These are phyloP conservation scores for Odobenus rosmarus DNA, from an alignment of 2,113 vertebrate species.

Conservation along the genomic window DNA sequence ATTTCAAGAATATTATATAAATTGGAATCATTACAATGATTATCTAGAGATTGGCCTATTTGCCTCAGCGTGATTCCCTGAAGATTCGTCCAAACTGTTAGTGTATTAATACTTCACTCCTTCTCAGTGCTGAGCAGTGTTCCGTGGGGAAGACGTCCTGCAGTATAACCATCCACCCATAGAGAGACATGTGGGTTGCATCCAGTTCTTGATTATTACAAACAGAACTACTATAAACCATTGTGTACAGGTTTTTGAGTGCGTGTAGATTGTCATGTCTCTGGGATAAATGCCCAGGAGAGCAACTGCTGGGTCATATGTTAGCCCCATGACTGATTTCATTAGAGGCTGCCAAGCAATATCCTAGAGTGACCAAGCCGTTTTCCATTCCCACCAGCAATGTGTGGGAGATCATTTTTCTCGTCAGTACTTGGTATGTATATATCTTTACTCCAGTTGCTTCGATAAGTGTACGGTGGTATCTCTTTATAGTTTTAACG, in stretches of 20 bases:
- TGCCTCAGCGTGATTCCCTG: not conserved
- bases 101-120: rapidly evolving
- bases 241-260: not conserved
- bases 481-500: not conserved
- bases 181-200: not conserved
- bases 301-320: not conserved
- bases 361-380: not conserved
- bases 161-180: not conserved
- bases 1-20: not conserved
- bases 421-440: not conserved
- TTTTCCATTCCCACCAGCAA: not conserved
- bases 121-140: not conserved
- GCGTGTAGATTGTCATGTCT: not conserved
- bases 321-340: not conserved
- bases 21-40: not conserved
- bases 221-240: not conserved
- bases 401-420: not conserved
- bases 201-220: not conserved
- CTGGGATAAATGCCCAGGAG: not conserved
- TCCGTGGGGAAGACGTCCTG: rapidly evolving
- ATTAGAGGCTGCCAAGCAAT: not conserved
- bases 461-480: not conserved
- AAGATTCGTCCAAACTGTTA: not conserved
- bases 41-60: no score
- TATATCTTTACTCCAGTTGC: not conserved